Percentiles rank a stretch among this genome's conserved stretches.
phyloP scores from a whole-genome alignment of 2,797 vertebrate species.

The Austrolebias charrua region DNA sequence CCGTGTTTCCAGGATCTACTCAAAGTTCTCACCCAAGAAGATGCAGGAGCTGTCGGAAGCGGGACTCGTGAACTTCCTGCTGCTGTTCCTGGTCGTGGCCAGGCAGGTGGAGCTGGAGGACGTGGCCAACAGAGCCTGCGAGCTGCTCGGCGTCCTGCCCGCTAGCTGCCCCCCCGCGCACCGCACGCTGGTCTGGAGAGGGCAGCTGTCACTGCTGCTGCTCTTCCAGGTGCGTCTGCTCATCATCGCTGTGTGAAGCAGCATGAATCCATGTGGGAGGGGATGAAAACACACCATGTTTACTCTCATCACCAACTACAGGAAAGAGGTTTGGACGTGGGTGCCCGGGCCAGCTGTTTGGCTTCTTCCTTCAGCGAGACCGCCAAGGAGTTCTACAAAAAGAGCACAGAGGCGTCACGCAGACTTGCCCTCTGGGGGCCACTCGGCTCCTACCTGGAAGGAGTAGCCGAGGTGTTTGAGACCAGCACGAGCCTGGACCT shows the following conservation, averaged over 20 bases:
- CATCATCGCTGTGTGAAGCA: not conserved
- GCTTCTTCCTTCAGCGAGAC: constrained; percentile 84
- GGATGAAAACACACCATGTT: not conserved
- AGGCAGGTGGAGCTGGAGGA: constrained; percentile 88
- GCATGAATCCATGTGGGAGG: too few species aligned
- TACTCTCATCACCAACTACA: constrained; percentile 54
- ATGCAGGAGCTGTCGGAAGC: constrained; percentile 93
- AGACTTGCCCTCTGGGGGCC: constrained; percentile 89
- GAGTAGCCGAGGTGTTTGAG: constrained; percentile 93
- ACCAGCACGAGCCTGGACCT: constrained; percentile 84
- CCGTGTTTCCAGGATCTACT: constrained; percentile 86
- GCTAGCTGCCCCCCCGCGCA: constrained; percentile 73
- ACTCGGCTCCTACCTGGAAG: constrained; percentile 91
- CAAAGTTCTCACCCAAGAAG: constrained; percentile 92
- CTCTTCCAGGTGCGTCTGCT: constrained; percentile 76
- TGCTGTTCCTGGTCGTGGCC: constrained; percentile 89
- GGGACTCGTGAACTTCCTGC: constrained; percentile 92
- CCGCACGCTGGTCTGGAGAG: constrained; percentile 87
- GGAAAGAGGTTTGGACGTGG: constrained; percentile 88
- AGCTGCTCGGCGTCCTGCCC: constrained; percentile 84
- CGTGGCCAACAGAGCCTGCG: constrained; percentile 82
- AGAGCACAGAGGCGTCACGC: constrained; percentile 84
- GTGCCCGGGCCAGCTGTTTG: constrained; percentile 84
- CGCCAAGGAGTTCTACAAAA: constrained; percentile 92
- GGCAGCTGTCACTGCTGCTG: constrained; percentile 87